phyloP scores from a whole-genome alignment of 2,797 vertebrate genomes.

The Cyclopterus lumpus region DNA sequence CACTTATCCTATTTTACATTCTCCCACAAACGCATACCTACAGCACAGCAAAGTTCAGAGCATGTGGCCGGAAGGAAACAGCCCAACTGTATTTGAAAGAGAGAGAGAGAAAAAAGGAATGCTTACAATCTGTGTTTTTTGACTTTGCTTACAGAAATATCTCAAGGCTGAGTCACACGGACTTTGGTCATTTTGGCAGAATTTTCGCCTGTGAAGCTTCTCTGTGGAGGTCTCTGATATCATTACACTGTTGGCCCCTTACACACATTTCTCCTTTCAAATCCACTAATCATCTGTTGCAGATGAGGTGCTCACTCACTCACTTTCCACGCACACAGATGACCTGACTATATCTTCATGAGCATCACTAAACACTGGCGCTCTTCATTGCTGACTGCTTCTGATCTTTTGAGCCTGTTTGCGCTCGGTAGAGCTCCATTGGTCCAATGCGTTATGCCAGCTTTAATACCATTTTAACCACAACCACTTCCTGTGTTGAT shows the following conservation, averaged over 20 bases:
- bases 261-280: conserved; percentile 36
- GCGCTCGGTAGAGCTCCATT: background rate
- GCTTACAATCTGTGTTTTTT: conserved; percentile 36
- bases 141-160: conserved; percentile 55
- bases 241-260: conserved; percentile 34
- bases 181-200: conserved; percentile 42
- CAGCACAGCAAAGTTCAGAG: background rate
- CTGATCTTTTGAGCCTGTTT: conserved; percentile 1
- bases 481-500: conserved; percentile 49
- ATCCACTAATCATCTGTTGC: conserved; percentile 31
- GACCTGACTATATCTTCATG: background rate
- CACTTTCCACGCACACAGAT: background rate
- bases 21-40: background rate
- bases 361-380: background rate
- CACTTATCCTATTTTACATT: background rate
- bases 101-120: background rate
- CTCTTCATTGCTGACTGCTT: background rate
- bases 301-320: conserved; percentile 30
- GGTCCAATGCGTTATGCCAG: conserved; percentile 11
- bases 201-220: conserved; percentile 32
- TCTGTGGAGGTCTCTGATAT: conserved; percentile 58
- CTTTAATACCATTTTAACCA: conserved; percentile 33
- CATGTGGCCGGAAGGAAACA: conserved; percentile 9
- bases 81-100: conserved; percentile 9
- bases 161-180: conserved; percentile 54